Conservation (phyloP, 1,140 invertebrate genomes). For the Formica exsecta region DNA sequence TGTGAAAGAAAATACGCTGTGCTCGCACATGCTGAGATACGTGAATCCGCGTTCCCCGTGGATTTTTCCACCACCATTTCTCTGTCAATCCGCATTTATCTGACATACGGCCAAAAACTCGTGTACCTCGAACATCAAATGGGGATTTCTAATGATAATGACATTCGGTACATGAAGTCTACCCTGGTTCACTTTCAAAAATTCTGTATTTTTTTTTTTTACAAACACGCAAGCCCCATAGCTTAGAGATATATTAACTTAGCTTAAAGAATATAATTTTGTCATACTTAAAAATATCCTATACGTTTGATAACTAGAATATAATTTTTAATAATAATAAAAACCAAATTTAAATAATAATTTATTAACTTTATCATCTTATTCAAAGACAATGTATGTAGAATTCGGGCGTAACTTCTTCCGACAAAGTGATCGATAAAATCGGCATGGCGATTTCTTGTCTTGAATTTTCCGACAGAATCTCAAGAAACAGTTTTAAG, state of each 20-base stretch:
- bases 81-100: conserved; percentile 46
- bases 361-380: not conserved
- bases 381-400: conserved; percentile 2
- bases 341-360: not conserved
- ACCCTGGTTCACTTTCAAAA: conserved; percentile 5
- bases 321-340: not conserved
- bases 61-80: conserved; percentile 15
- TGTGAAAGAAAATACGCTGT: conserved; percentile 52
- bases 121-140: conserved; percentile 34
- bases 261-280: not conserved
- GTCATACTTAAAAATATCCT: not conserved
- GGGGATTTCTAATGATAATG: conserved; percentile 39
- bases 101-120: not conserved
- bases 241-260: not conserved
- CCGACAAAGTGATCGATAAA: conserved; percentile 53
- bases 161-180: not conserved
- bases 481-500: conserved; percentile 67
- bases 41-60: conserved; percentile 15
- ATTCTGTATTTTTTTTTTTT: conserved; percentile 3
- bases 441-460: conserved; percentile 64
- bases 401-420: conserved; percentile 40
- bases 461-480: conserved; percentile 54
- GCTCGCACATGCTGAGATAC: conserved; percentile 53
- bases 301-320: not conserved
- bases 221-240: not conserved